phyloP scores from a whole-genome alignment of 2,888 invertebrate species.

The Rhingia campestris region DNA sequence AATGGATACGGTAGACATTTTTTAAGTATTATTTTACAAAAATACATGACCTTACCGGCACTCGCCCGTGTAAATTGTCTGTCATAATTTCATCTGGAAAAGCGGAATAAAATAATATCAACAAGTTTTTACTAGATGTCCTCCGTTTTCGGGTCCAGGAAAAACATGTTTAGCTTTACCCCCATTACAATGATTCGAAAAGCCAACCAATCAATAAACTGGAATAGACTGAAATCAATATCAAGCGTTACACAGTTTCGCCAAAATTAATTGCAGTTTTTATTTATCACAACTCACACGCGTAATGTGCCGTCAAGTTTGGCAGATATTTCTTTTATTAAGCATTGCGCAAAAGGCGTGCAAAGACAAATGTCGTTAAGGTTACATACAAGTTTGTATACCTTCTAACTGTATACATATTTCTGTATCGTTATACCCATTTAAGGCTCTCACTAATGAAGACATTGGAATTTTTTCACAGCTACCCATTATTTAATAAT shows the following conservation, averaged over 20 bases:
- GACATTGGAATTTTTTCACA: slow-evolving; percentile 60
- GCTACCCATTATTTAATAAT: slow-evolving; percentile 2
- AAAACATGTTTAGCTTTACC: slow-evolving; percentile 30
- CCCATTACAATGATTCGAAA: slow-evolving; percentile 17
- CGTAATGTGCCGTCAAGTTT: neutral
- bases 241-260: neutral
- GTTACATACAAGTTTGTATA: slow-evolving; percentile 44
- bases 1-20: too few species aligned
- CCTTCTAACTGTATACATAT: neutral
- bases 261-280: slow-evolving; percentile 8
- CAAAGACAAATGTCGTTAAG: slow-evolving; percentile 26
- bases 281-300: neutral
- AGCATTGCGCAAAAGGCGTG: slow-evolving; percentile 49
- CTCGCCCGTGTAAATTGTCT: too few species aligned
- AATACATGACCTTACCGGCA: too few species aligned
- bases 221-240: slow-evolving; percentile 2
- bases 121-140: slow-evolving; percentile 24
- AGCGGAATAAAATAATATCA: neutral
- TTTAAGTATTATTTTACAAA: too few species aligned
- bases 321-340: slow-evolving; percentile 27
- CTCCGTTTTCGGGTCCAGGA: slow-evolving; percentile 42
- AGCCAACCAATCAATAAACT: slow-evolving; percentile 8
- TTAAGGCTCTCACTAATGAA: slow-evolving; percentile 67
- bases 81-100: too few species aligned
- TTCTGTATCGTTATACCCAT: slow-evolving; percentile 58